Conservation (phyloP, 2,797 vertebrate genomes). For the Synanceia verrucosa region DNA sequence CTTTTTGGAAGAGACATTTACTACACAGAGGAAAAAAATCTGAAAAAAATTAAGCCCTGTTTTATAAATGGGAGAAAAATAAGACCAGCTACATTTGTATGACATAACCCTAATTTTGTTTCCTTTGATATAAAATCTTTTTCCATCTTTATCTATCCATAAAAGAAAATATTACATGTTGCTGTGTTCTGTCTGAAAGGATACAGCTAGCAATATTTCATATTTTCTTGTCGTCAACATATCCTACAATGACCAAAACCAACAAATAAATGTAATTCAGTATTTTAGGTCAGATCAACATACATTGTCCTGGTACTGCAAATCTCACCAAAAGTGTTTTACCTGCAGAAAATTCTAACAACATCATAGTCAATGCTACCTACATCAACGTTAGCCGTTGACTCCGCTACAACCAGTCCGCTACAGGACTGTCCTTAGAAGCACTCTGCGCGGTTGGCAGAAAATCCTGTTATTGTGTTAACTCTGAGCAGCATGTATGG, state of each 20-base stretch:
- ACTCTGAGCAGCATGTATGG: not conserved
- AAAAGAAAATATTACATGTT: not conserved
- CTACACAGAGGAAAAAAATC: not conserved
- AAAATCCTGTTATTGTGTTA: not conserved
- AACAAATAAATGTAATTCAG: too few relatives aligned
- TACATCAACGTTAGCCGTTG: rapidly evolving
- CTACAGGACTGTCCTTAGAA: not conserved
- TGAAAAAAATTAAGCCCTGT: not conserved
- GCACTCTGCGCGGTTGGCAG: rapidly evolving
- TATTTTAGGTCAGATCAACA: too few relatives aligned
- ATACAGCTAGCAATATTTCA: not conserved
- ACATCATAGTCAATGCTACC: not conserved
- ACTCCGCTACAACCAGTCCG: not conserved
- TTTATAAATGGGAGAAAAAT: not conserved
- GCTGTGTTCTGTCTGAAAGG: not conserved
- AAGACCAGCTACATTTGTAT: not conserved
- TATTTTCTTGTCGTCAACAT: too few relatives aligned
- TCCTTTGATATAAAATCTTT: not conserved
- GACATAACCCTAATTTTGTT: not conserved
- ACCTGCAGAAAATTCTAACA: too few relatives aligned
- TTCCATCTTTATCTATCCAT: not conserved
- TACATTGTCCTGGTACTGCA: too few relatives aligned
- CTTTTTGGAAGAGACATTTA: conserved; percentile 22
- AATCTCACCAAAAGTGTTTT: too few relatives aligned
- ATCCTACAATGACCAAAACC: too few relatives aligned